A percentile compares a stretch with the other conserved stretches of the same genome.
Conservation (phyloP, 2,797 vertebrate genomes). For the Hippopotamyrus pictus region DNA sequence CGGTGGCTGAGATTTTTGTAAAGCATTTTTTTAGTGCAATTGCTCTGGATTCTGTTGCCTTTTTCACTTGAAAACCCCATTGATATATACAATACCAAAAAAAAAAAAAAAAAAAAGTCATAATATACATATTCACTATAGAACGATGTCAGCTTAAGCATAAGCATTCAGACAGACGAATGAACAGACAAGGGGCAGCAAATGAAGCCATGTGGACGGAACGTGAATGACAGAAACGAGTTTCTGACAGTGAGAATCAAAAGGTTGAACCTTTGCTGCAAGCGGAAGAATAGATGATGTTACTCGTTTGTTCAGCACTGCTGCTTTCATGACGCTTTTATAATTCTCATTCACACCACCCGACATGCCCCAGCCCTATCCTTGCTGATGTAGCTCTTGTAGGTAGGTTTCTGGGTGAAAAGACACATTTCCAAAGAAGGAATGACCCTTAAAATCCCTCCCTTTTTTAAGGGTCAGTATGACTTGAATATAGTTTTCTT, state of each 20-base stretch:
- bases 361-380: not conserved
- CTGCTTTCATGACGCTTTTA: not conserved
- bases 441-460: conserved; percentile 17
- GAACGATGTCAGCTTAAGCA: not conserved
- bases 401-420: conserved; percentile 20
- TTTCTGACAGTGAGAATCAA: not conserved
- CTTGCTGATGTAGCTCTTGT: not conserved
- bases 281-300: not conserved
- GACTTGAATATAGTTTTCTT: conserved; percentile 38
- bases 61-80: conserved; percentile 19
- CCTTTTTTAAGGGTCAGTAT: conserved; percentile 23
- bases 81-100: conserved; percentile 26
- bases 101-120: not conserved
- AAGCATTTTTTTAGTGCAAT: conserved; percentile 20
- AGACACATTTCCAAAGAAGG: conserved; percentile 49
- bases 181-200: not conserved
- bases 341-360: not conserved
- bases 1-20: conserved; percentile 30
- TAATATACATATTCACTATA: conserved; percentile 4
- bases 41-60: conserved; percentile 33
- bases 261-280: not conserved
- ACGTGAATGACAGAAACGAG: not conserved
- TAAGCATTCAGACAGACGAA: not conserved
- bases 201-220: conserved; percentile 12
- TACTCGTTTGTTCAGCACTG: not conserved